phyloP scores from a whole-genome alignment of 1,140 invertebrate genomes.

The Agraylea sexmaculata region DNA sequence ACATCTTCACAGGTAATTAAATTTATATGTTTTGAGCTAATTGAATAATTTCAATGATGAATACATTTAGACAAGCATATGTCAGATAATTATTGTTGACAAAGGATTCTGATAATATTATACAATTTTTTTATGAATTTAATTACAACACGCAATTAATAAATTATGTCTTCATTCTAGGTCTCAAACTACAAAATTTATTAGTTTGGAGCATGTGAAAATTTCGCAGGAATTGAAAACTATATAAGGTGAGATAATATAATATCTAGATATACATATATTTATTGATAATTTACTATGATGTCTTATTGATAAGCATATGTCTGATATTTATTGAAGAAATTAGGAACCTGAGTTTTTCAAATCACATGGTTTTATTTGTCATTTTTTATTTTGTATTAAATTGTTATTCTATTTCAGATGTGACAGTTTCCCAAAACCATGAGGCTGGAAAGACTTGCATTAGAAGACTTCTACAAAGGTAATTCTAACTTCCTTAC shows the following conservation, averaged over 20 bases:
- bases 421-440: too few species aligned
- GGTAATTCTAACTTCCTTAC: not conserved
- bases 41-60: conserved; percentile 6
- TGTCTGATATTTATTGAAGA: not conserved
- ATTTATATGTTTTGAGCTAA: not conserved
- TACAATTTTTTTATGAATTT: not conserved
- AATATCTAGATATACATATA: not conserved
- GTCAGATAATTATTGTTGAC: conserved; percentile 10
- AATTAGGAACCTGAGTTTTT: too few species aligned
- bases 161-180: too few species aligned
- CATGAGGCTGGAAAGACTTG: too few species aligned
- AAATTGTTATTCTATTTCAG: too few species aligned
- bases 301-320: too few species aligned
- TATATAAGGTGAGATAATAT: not conserved
- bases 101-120: conserved; percentile 1
- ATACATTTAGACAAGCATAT: conserved; percentile 14
- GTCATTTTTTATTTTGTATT: too few species aligned
- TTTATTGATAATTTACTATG: not conserved
- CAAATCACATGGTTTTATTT: too few species aligned
- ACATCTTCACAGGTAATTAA: not conserved
- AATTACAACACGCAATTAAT: too few species aligned
- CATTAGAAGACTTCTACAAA: not conserved
- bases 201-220: too few species aligned
- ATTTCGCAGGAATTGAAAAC: too few species aligned
- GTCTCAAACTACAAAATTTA: too few species aligned